These are phyloP conservation scores for Xiphophorus maculatus DNA, from an alignment of 2,113 vertebrate genomes.

Conservation along the genomic window DNA sequence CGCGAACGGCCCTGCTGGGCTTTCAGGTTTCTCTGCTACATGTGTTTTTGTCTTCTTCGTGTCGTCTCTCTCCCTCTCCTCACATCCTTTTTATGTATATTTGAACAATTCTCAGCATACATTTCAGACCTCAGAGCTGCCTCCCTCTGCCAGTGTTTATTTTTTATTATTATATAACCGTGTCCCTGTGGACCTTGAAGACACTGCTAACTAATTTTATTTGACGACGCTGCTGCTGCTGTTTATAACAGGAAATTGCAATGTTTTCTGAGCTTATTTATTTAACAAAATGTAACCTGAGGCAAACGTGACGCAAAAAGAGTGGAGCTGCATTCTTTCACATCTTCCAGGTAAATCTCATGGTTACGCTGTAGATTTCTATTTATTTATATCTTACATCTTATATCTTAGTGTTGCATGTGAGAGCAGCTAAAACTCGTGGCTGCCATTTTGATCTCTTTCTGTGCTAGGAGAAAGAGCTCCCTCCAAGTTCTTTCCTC, in stretches of 20 bases:
- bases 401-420: background rate
- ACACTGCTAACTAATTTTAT: conserved; percentile 66
- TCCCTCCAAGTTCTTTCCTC: conserved; percentile 47
- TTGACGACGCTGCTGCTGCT: conserved; percentile 35
- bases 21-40: conserved; percentile 6
- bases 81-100: conserved; percentile 41
- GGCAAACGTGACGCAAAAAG: background rate
- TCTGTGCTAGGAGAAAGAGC: conserved; percentile 38
- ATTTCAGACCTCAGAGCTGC: conserved; percentile 19
- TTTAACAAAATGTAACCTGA: background rate
- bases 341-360: background rate
- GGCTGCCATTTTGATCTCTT: conserved; percentile 68
- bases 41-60: background rate
- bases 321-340: background rate
- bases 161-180: conserved; percentile 68
- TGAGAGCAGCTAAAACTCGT: conserved; percentile 19
- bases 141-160: conserved; percentile 3
- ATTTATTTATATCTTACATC: background rate
- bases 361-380: background rate
- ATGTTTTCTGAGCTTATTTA: background rate
- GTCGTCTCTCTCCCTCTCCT: background rate
- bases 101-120: conserved; percentile 42
- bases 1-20: conserved; percentile 25
- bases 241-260: conserved; percentile 23
- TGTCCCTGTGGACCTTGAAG: conserved; percentile 61